phyloP scores from a whole-genome alignment of 1,140 invertebrate genomes.

The Drosophila yakuba region DNA sequence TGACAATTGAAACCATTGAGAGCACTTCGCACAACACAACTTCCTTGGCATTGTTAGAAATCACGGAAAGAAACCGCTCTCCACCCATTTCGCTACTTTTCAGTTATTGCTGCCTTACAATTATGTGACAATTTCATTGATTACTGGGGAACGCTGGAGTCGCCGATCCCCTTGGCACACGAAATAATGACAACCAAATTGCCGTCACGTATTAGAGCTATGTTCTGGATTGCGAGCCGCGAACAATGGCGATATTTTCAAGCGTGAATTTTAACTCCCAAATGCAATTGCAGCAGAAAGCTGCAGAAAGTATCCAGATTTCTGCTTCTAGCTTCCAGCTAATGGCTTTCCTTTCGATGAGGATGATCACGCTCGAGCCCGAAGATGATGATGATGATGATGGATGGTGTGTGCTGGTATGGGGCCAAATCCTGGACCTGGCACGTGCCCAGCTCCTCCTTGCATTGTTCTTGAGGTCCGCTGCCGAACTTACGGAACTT shows the following conservation, averaged over 20 bases:
- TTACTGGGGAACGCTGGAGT: slow-evolving; percentile 41
- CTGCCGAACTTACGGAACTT: slow-evolving; percentile 62
- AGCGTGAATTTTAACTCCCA: slow-evolving; percentile 67
- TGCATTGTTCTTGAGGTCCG: slow-evolving; percentile 55
- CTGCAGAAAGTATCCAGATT: slow-evolving; percentile 13
- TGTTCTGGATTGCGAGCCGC: slow-evolving; percentile 64
- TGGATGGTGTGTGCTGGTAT: slow-evolving; percentile 62
- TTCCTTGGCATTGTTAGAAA: slow-evolving; percentile 31
- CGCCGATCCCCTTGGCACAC: slow-evolving; percentile 13
- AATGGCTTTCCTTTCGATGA: slow-evolving; percentile 58
- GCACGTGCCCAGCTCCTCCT: slow-evolving; percentile 51
- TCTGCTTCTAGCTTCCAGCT: slow-evolving; percentile 25
- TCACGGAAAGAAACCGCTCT: slow-evolving; percentile 26
- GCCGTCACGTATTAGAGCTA: slow-evolving; percentile 67
- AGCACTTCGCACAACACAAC: slow-evolving; percentile 18
- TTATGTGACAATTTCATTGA: slow-evolving; percentile 77
- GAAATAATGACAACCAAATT: slow-evolving; percentile 63
- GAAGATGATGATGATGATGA: slow-evolving; percentile 63
- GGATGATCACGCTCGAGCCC: slow-evolving; percentile 33
- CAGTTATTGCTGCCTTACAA: slow-evolving; percentile 38
- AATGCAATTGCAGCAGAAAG: slow-evolving; percentile 48
- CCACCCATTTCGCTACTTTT: not conserved
- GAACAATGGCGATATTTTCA: slow-evolving; percentile 61
- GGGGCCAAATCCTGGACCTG: slow-evolving; percentile 42
- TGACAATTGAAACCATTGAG: slow-evolving; percentile 24